Evolutionary conservation across 1,140 invertebrate species (phyloP), one percentile per base, ranked within the genome.

Genomic region (Zaprionus gabonicus): DNA sequence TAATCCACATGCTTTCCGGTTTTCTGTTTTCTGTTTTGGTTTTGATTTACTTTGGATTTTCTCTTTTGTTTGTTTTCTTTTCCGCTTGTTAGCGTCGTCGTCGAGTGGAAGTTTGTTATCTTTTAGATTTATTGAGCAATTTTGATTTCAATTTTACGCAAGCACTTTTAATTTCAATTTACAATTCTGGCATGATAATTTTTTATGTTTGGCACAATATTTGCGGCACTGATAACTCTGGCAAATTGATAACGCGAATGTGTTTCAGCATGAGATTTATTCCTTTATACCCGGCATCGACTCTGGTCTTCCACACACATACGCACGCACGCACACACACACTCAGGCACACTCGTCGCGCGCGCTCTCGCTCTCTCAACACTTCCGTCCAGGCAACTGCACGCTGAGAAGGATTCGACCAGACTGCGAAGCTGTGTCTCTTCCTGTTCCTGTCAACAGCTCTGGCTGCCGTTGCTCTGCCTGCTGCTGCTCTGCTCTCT

Each of bases 1-100:
- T 90, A 90, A 90, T 90, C 85, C 85, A 90, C 85, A 90, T 90
- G 79, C 76, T 90, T 88, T 78, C 79, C 76, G 85, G 76, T 71
- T 78, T 80, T 80, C 72, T 87, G 84, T 87, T 86, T 83, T 83
- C 72, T 87, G 84, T 87, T 86, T 83, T 83, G 72, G 69, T 90
- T 90, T 78, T 76, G 72, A 72, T 78, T 77, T 81, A 57, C 71
- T 72, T 83, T 83, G 64, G 27, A 62, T 56, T 31, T 41, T 58
- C 28, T 6, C 10, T 44, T 71, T 60, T 68, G 63, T 66, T 59
- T 68, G 60, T 79, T 63, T 46, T 56, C 34, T 55, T 70, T 44
- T 63, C 25, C 13, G 27, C 57, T 53, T 44, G 28, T 57, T 66
- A 46, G 7, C 41, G 31, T 41, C 41, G 41, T 17, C 41, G 41